Evolutionary conservation across 2,113 vertebrate species (phyloP).

Genomic region (Cephalophus harveyi): DNA sequence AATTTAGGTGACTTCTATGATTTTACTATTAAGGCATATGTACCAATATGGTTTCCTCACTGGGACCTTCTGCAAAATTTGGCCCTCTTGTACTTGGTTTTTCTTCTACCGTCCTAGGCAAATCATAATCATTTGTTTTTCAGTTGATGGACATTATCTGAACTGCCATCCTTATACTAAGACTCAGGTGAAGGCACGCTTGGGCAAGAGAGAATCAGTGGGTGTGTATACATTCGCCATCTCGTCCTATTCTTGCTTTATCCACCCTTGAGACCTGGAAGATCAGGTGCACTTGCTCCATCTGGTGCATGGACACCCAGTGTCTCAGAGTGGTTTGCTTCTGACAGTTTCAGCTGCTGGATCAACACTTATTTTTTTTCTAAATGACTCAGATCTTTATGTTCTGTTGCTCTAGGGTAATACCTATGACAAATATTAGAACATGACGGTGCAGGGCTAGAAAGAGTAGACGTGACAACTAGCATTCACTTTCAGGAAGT

Average conservation of each 20-base stretch:
- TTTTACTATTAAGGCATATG: background rate
- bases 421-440: constrained; percentile 61
- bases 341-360: constrained; percentile 36
- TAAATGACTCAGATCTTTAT: constrained; percentile 65
- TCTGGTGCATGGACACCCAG: background rate
- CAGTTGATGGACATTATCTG: background rate
- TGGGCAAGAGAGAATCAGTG: background rate
- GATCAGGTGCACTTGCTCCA: background rate
- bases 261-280: background rate
- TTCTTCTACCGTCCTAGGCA: background rate
- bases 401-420: constrained; percentile 53
- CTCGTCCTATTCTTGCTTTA: background rate
- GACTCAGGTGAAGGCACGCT: background rate
- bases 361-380: constrained; percentile 38
- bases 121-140: background rate
- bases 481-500: background rate
- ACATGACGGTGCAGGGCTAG: background rate
- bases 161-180: background rate
- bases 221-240: background rate
- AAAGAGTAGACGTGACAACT: constrained; percentile 42
- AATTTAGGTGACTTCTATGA: background rate
- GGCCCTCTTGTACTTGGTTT: background rate
- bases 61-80: background rate
- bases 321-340: constrained; percentile 31
- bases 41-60: background rate